These are phyloP conservation scores for Hassar affinis DNA, from an alignment of 2,113 vertebrate genomes.

Conservation along the genomic window DNA sequence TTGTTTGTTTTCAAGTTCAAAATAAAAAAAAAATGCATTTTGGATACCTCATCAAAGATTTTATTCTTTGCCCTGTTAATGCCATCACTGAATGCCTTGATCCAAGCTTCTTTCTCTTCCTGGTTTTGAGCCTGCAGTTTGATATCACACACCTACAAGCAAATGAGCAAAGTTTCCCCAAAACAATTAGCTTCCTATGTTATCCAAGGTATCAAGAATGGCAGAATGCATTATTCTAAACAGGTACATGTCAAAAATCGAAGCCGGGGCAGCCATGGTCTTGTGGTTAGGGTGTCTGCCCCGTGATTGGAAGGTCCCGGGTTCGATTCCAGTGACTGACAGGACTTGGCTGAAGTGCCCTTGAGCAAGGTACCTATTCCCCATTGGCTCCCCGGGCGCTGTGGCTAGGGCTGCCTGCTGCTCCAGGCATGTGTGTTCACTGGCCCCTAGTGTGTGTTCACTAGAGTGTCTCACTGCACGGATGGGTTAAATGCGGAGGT, in stretches of 20 bases:
- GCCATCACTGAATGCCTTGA: slow-evolving; percentile 86
- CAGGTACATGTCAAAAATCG: neutral
- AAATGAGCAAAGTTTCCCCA: slow-evolving; percentile 2
- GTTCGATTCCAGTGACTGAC: too few species aligned
- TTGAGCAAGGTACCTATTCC: too few species aligned
- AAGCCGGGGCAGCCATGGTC: too few species aligned
- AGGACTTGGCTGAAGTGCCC: too few species aligned
- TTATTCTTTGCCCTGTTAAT: slow-evolving; percentile 92
- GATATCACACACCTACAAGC: slow-evolving; percentile 83
- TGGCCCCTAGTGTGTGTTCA: too few species aligned
- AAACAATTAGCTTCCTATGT: neutral
- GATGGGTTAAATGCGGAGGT: too few species aligned
- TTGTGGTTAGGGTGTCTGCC: too few species aligned
- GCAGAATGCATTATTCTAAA: neutral
- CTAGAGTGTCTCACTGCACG: too few species aligned
- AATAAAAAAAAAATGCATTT: neutral
- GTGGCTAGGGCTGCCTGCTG: too few species aligned
- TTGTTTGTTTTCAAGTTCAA: neutral
- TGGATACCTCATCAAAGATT: slow-evolving; percentile 88
- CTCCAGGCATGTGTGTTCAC: too few species aligned
- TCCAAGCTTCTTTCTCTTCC: slow-evolving; percentile 93
- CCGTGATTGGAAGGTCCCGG: too few species aligned
- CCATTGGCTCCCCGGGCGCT: too few species aligned
- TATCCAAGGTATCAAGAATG: neutral
- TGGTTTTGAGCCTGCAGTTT: slow-evolving; percentile 83